These are phyloP conservation scores for Agrypnia vestita DNA, from an alignment of 1,140 invertebrate genomes.

Conservation along the genomic window DNA sequence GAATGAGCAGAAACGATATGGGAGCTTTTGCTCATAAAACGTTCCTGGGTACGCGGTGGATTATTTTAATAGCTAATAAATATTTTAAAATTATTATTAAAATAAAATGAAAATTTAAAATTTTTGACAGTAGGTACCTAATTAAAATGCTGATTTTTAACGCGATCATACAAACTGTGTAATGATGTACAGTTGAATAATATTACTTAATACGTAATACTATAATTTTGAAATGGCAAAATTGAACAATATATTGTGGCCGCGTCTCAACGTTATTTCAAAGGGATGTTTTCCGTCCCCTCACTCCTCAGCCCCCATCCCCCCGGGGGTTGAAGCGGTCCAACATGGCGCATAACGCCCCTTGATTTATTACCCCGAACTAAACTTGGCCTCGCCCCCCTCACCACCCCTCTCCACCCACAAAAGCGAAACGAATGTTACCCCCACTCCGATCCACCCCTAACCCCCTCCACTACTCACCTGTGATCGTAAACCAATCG, in stretches of 20 bases:
- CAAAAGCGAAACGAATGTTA: constrained; percentile 43
- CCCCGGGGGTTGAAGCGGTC: constrained; percentile 32
- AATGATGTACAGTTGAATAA: background rate
- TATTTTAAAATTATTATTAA: too few relatives aligned
- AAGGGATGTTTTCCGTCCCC: constrained; percentile 22
- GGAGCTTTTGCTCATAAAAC: too few relatives aligned
- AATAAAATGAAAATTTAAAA: too few relatives aligned
- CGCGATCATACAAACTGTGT: background rate
- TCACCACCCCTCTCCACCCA: constrained; percentile 2
- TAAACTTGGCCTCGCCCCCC: constrained; percentile 62
- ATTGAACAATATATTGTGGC: constrained; percentile 25
- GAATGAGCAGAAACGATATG: too few relatives aligned
- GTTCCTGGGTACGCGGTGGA: too few relatives aligned
- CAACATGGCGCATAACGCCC: constrained; percentile 75
- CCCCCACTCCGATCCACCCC: background rate
- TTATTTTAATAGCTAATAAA: too few relatives aligned
- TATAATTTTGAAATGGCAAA: constrained; percentile 26
- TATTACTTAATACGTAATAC: background rate
- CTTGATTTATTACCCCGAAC: constrained; percentile 71
- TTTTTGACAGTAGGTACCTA: background rate
- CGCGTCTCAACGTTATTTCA: constrained; percentile 40
- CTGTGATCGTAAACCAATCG: constrained; percentile 37
- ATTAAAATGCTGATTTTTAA: background rate
- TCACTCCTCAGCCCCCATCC: background rate
- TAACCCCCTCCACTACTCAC: constrained; percentile 28